A percentile compares a stretch with the other conserved stretches of the same genome.
phyloP scores from a whole-genome alignment of 1,140 invertebrate species.

The Lanistes nyassanus region DNA sequence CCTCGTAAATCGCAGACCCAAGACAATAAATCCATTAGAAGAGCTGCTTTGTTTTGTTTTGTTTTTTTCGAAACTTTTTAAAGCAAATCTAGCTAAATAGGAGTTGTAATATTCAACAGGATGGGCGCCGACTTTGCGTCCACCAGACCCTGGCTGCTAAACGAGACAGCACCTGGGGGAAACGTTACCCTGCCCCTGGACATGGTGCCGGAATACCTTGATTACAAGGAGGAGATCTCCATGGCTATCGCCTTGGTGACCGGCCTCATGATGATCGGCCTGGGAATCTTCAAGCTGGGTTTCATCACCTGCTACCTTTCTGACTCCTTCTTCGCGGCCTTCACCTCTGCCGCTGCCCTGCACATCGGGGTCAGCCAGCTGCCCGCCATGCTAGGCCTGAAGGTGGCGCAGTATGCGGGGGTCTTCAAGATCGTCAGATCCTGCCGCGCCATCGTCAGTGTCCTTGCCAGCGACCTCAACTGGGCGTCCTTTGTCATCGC shows the following conservation, averaged over 20 bases:
- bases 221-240: slow-evolving; percentile 53
- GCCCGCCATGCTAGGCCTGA: slow-evolving; percentile 84
- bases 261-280: slow-evolving; percentile 69
- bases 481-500: slow-evolving; percentile 74
- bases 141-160: slow-evolving; percentile 34
- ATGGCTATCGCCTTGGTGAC: slow-evolving; percentile 51
- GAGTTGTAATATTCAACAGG: too few species aligned
- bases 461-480: slow-evolving; percentile 59
- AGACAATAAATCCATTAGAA: too few species aligned
- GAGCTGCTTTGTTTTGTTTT: too few species aligned
- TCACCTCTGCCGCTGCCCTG: slow-evolving; percentile 89
- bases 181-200: slow-evolving; percentile 34
- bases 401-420: slow-evolving; percentile 40
- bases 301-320: slow-evolving; percentile 85
- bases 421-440: slow-evolving; percentile 58
- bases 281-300: slow-evolving; percentile 85
- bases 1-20: too few species aligned
- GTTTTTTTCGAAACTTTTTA: too few species aligned
- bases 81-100: too few species aligned
- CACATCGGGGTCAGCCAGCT: slow-evolving; percentile 92
- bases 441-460: slow-evolving; percentile 52
- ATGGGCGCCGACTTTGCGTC: slow-evolving; percentile 41
- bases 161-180: slow-evolving; percentile 16
- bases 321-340: slow-evolving; percentile 89
- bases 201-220: slow-evolving; percentile 54